Percentiles rank a stretch among this genome's conserved stretches.
Conservation (phyloP, 2,113 vertebrate genomes). For the Chrysochloris asiatica region DNA sequence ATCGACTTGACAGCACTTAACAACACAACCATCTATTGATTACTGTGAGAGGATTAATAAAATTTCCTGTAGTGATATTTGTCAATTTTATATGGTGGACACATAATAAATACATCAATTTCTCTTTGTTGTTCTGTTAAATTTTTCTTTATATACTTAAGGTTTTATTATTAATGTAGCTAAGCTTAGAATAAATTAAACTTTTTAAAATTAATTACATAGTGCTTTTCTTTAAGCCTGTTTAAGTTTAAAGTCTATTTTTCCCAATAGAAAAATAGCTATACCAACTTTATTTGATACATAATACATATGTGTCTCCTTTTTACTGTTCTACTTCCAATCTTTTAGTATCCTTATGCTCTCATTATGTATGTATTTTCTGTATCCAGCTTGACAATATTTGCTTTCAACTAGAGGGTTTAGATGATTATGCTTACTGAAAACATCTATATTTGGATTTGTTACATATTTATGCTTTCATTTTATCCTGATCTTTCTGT, state of each 20-base stretch:
- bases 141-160: background rate
- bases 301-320: background rate
- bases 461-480: background rate
- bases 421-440: conserved; percentile 21
- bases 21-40: background rate
- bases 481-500: background rate
- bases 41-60: background rate
- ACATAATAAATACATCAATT: conserved; percentile 15
- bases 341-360: background rate
- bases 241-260: conserved; percentile 6
- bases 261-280: background rate
- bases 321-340: background rate
- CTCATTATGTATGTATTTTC: background rate
- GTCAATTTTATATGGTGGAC: background rate
- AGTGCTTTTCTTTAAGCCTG: background rate
- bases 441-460: background rate
- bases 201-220: conserved; percentile 21
- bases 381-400: background rate
- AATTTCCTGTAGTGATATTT: background rate
- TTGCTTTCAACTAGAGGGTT: background rate
- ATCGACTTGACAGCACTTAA: too few relatives aligned
- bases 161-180: background rate
- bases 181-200: conserved; percentile 32
- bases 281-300: background rate
- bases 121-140: too few relatives aligned